Percentiles rank a stretch among this genome's conserved stretches.
phyloP scores from a whole-genome alignment of 2,797 vertebrate species.

The Menidia menidia region DNA sequence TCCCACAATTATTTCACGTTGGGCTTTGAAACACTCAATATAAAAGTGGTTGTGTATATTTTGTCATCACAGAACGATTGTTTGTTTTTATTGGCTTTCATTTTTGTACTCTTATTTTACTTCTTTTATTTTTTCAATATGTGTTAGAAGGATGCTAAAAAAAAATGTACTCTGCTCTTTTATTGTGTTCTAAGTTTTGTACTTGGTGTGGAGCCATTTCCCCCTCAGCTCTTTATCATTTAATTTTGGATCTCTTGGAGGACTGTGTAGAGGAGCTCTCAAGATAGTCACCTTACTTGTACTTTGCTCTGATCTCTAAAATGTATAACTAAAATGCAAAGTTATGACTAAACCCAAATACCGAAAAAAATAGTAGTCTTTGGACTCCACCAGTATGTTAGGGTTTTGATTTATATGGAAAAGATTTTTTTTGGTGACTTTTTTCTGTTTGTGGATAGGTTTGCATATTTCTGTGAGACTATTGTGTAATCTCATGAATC shows the following conservation, averaged over 20 bases:
- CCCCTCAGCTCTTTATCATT: neutral
- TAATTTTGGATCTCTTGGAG: constrained; percentile 5
- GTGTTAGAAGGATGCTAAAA: no score
- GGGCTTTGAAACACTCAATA: no score
- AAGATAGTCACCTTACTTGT: constrained; percentile 27
- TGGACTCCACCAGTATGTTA: neutral
- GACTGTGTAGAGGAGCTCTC: neutral
- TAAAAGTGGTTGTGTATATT: no score
- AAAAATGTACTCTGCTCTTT: neutral
- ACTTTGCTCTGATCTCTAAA: constrained; percentile 22
- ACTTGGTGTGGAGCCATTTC: neutral
- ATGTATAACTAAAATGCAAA: neutral
- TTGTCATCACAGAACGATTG: no score
- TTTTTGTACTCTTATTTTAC: no score
- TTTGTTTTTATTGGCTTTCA: no score
- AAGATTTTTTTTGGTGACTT: neutral
- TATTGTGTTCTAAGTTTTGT: no score
- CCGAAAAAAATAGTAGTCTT: constrained; percentile 7
- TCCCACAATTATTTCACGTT: no score
- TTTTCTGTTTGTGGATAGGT: neutral
- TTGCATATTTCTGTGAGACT: neutral
- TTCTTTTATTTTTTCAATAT: no score
- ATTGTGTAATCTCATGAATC: constrained; percentile 3
- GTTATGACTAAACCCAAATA: constrained; percentile 4
- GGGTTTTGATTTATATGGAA: neutral